These are phyloP conservation scores for Crotophaga sulcirostris DNA, from an alignment of 2,113 vertebrate genomes.

Conservation along the genomic window DNA sequence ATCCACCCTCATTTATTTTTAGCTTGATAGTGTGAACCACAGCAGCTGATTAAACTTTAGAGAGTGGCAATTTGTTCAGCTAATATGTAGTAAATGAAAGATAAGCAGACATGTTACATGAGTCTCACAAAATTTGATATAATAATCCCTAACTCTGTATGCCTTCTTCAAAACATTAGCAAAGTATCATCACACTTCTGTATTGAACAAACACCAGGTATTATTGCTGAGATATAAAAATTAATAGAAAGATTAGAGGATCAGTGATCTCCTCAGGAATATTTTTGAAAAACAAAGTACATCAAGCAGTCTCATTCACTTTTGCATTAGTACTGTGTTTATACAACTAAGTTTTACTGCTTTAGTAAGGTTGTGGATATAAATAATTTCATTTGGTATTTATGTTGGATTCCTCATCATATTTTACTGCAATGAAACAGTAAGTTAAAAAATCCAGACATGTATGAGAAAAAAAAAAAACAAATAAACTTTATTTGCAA, in stretches of 20 bases:
- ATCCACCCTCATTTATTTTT: constrained; percentile 49
- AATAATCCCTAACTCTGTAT: not conserved
- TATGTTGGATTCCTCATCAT: not conserved
- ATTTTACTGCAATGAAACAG: not conserved
- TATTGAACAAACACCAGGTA: not conserved
- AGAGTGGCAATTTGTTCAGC: constrained; percentile 29
- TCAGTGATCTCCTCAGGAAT: not conserved
- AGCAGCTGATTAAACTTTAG: constrained; percentile 45
- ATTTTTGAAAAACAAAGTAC: not conserved
- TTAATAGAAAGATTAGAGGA: not conserved
- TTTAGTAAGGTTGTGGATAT: not conserved
- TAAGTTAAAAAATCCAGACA: not conserved
- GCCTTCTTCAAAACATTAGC: constrained; percentile 2
- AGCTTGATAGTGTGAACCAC: constrained; percentile 32
- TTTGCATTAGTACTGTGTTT: not conserved
- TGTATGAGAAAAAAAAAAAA: not conserved
- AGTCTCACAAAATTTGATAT: constrained; percentile 8
- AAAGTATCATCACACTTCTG: not conserved
- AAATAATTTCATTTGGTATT: constrained; percentile 33
- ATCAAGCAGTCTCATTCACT: not conserved
- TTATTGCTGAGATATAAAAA: not conserved
- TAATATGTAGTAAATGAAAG: constrained; percentile 49
- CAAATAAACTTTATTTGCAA: not conserved
- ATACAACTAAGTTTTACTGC: not conserved
- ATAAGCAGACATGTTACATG: not conserved